phyloP scores from a whole-genome alignment of 2,797 vertebrate species.

The Sebastes paucispinis region DNA sequence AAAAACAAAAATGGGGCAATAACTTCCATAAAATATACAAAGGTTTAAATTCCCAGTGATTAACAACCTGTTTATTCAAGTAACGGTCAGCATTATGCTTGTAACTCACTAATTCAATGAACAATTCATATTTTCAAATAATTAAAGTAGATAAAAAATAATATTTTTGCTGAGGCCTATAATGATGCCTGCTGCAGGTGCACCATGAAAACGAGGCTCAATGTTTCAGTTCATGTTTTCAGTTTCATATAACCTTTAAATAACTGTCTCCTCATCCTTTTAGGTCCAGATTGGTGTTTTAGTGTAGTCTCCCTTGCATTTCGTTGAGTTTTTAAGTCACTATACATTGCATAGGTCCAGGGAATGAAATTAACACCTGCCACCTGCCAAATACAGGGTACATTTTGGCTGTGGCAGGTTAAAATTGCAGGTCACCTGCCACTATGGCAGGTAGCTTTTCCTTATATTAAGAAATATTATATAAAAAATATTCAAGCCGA shows the following conservation, averaged over 20 bases:
- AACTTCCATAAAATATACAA: neutral
- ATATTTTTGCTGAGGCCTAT: too few species aligned
- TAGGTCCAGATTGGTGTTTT: neutral
- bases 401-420: too few species aligned
- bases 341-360: neutral
- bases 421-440: too few species aligned
- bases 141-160: neutral
- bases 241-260: neutral
- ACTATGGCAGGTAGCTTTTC: too few species aligned
- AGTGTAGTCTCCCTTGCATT: neutral
- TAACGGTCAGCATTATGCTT: neutral
- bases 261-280: rapidly evolving
- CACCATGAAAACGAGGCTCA: too few species aligned
- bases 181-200: too few species aligned
- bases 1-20: too few species aligned
- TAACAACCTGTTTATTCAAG: neutral
- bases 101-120: neutral
- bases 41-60: neutral
- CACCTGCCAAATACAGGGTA: too few species aligned
- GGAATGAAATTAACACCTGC: too few species aligned
- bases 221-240: neutral
- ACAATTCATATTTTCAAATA: neutral
- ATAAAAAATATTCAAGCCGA: too few species aligned
- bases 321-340: neutral
- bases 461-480: too few species aligned